phyloP scores from a whole-genome alignment of 1,140 invertebrate genomes.

The Cotesia typhae region DNA sequence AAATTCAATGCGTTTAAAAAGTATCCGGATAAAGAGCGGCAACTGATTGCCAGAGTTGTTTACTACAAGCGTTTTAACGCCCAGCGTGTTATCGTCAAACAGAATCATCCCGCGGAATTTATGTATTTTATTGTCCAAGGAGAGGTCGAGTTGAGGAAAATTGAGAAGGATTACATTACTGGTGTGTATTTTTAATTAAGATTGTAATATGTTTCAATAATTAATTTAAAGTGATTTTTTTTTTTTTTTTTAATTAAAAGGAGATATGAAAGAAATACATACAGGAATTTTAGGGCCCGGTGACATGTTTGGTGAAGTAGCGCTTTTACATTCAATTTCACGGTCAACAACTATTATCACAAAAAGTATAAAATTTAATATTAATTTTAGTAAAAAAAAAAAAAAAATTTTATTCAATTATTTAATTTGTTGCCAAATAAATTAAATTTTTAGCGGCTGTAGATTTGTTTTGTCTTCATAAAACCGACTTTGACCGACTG shows the following conservation, averaged over 20 bases:
- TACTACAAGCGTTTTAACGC: constrained; percentile 69
- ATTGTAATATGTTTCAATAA: background rate
- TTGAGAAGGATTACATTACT: constrained; percentile 64
- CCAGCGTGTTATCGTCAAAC: constrained; percentile 67
- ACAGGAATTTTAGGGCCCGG: constrained; percentile 57
- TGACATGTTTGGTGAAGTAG: constrained; percentile 72
- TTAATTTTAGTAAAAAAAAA: background rate
- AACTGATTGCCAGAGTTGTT: constrained; percentile 65
- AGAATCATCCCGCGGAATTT: constrained; percentile 66
- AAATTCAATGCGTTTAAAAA: constrained; percentile 46
- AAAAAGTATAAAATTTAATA: constrained; percentile 58
- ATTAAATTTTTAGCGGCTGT: constrained; percentile 59
- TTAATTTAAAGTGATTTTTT: constrained; percentile 10
- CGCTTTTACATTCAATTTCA: constrained; percentile 69
- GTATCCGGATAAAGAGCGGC: constrained; percentile 64
- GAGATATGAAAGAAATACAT: constrained; percentile 41
- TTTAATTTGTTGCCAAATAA: background rate
- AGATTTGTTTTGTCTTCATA: constrained; percentile 66
- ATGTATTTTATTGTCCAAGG: constrained; percentile 71
- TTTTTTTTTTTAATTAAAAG: constrained; percentile 36
- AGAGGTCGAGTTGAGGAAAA: constrained; percentile 64
- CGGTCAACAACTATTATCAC: constrained; percentile 69
- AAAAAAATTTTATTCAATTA: background rate
- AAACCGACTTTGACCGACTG: constrained; percentile 69
- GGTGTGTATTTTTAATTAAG: constrained; percentile 38